phyloP scores from a whole-genome alignment of 2,797 vertebrate genomes.

The Betta splendens region DNA sequence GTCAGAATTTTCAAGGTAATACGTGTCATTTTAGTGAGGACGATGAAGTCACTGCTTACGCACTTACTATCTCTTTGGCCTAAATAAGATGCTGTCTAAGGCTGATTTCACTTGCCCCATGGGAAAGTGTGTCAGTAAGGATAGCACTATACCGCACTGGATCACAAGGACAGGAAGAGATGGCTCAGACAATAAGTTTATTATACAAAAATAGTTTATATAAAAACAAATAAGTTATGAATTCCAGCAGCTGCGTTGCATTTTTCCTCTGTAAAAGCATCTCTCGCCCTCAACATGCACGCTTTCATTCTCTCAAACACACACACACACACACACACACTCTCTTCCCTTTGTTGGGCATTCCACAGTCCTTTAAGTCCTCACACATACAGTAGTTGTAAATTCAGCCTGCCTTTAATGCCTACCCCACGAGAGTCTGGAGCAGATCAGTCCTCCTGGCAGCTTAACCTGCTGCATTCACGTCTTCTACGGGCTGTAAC shows the following conservation, averaged over 20 bases:
- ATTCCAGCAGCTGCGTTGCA: conserved; percentile 68
- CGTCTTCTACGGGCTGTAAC: conserved; percentile 9
- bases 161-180: conserved; percentile 10
- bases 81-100: conserved; percentile 1
- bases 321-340: conserved; percentile 13
- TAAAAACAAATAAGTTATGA: conserved; percentile 92
- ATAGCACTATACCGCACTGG: conserved; percentile 7
- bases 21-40: conserved; percentile 10
- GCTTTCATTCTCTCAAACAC: conserved; percentile 20
- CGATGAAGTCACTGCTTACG: conserved; percentile 2
- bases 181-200: conserved; percentile 58
- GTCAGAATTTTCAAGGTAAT: conserved; percentile 22
- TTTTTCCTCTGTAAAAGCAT: conserved; percentile 55
- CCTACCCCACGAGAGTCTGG: conserved; percentile 13
- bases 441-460: conserved; percentile 23
- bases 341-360: conserved; percentile 14
- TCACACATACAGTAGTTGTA: conserved; percentile 25
- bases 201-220: conserved; percentile 94
- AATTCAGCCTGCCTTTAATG: conserved; percentile 24
- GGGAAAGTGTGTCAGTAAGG: conserved; percentile 38
- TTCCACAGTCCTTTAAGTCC: conserved; percentile 43
- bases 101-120: conserved; percentile 18
- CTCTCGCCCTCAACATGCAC: conserved; percentile 13
- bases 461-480: conserved; percentile 26
- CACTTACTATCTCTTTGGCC: conserved; percentile 11